Base-by-base conservation (phyloP, 2,888 invertebrate species). In the Microplitis deprimator region DNA sequence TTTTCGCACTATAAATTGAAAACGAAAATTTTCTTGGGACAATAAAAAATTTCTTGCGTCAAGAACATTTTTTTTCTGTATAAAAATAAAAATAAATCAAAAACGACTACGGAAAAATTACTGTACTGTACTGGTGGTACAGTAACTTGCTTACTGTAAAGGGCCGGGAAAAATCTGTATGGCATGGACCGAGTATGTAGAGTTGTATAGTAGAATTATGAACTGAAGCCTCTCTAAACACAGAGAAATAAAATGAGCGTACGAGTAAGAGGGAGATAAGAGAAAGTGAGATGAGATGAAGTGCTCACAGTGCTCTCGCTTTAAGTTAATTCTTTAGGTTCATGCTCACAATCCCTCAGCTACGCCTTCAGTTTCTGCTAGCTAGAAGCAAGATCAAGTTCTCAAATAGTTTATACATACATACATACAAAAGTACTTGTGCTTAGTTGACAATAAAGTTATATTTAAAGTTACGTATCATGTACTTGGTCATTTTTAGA, bases 351-450 rank as follows among this genome's bases (percentile, higher is more conserved):
- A 70, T 75, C 78, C 39, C 77, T 74, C 69, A 61, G 38, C 39
- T 68, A 73, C 60, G 62, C 76, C 80, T 75, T 75, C 79, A 79
- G 81, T 81, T 79, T 77, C 65, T 67, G 79, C 73, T 73, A 75
- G 74, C 76, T 64, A 76, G 60, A 76, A 76, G 78, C 65, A 78
- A 78, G 74, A 74, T 62, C 71, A 10, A 50, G 67, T 20, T 29
- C 67, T 64, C 10, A 41, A 50, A 29, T 29, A 65, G 17, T 65
- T 38, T 29, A 29, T 29, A 13, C 17, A 65, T 65, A 38, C 29
- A 20, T 64, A 6, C 13, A 38, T 40, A 61, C 59, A 16, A 20
- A 71, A 68, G 16, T 64, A 4, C 7, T 62, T 67, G 67, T 60
- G 13, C 20, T 70, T 60, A 7, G 10, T 39, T n/a, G 1, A 29